Conservation (phyloP, 2,113 vertebrate genomes). For the Eubucco bourcierii region DNA sequence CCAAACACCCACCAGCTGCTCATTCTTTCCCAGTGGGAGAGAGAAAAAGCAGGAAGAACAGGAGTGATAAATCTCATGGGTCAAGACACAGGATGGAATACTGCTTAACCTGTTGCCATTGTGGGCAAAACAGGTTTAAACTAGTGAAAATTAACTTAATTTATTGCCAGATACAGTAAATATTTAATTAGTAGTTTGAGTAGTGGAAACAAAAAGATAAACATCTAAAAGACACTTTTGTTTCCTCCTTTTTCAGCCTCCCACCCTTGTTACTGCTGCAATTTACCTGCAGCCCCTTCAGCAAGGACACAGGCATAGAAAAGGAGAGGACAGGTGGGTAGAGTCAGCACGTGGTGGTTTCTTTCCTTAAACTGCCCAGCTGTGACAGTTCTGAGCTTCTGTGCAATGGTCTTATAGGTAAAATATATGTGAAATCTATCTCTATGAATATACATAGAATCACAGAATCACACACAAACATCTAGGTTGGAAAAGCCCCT, state of each 20-base stretch:
- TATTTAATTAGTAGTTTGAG: too few species aligned
- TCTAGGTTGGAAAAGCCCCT: too few species aligned
- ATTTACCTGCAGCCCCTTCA: neutral
- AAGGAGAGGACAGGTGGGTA: neutral
- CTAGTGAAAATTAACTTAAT: too few species aligned
- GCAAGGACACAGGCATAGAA: rapidly evolving
- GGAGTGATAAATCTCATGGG: too few species aligned
- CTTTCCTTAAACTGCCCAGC: neutral
- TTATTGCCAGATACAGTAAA: too few species aligned
- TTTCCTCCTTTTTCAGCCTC: neutral
- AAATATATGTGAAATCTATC: neutral
- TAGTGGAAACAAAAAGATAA: neutral
- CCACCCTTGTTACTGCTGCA: rapidly evolving
- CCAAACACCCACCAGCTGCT: too few species aligned
- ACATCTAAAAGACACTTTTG: neutral
- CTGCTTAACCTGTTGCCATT: too few species aligned
- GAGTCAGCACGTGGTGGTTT: neutral
- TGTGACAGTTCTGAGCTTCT: neutral
- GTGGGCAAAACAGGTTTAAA: too few species aligned
- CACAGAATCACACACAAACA: too few species aligned
- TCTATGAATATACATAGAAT: neutral
- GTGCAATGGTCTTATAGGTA: neutral
- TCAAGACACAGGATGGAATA: too few species aligned
- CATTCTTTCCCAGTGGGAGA: too few species aligned
- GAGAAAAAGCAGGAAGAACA: too few species aligned